phyloP scores from a whole-genome alignment of 2,113 vertebrate genomes.

The Cynopterus brachyotis region DNA sequence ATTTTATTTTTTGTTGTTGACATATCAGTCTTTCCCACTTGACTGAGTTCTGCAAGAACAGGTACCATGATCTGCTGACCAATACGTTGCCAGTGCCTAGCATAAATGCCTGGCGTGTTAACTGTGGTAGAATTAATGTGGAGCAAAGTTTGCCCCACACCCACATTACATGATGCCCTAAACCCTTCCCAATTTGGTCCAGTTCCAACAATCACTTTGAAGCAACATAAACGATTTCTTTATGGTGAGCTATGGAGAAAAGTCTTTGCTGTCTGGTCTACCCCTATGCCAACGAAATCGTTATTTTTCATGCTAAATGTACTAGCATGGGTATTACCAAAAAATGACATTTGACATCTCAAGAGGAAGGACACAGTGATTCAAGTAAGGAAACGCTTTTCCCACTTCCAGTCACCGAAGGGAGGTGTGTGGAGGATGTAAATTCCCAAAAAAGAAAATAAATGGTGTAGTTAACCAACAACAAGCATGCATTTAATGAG shows the following conservation, averaged over 20 bases:
- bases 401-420: neutral
- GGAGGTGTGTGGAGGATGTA: neutral
- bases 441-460: neutral
- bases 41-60: neutral
- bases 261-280: neutral
- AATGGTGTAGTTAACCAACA: neutral
- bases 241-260: accelerated
- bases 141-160: neutral
- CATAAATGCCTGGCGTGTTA: neutral
- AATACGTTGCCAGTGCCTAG: neutral
- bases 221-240: neutral
- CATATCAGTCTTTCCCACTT: neutral
- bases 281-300: neutral
- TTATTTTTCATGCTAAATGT: neutral
- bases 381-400: neutral
- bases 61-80: neutral
- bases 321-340: neutral
- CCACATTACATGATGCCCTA: neutral
- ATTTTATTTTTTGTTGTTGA: neutral
- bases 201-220: neutral
- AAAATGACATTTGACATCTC: neutral
- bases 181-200: neutral
- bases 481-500: neutral
- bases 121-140: neutral
- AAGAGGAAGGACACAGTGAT: neutral